Base-by-base conservation (phyloP, 2,113 vertebrate species). In the Cyprinodon tularosa region DNA sequence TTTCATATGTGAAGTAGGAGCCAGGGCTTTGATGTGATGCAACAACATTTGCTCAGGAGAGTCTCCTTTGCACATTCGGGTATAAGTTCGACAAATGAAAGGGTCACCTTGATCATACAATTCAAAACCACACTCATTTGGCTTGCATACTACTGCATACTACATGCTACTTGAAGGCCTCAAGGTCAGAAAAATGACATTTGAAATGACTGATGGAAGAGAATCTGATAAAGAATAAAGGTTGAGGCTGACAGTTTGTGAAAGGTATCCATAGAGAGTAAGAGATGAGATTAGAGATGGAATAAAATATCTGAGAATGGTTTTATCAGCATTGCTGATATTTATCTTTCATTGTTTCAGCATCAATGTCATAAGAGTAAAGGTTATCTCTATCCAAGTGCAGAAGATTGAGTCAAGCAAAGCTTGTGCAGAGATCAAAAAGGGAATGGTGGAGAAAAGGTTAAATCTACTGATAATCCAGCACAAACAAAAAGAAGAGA, bases 341-440 rank as follows among this genome's bases (percentile, higher is more conserved):
- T 91, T 90, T 90, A 77, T 79, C 87, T 89, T 87, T 88, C 48
- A 78, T 50, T 84, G 83, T 87, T 88, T 82, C 80, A 72, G 68
- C 77, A 17, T 38, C 37, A 1, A 80, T 80, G 83, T 86, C 84
- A 75, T 66, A 70, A 42, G 65, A 77, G 81, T 86, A 83, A 88
- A 93, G 85, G 86, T 90, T 83, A 91, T 85, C 78, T 72, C 81
- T 81, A 59, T 78, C 71, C 67, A 47, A 80, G 82, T 5, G 67
- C 74, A 44, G 72, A 64, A 14, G 59, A 72, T 68, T 37, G 20
- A 66, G n/a, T 3, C 29, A 89, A 73, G 29, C 75, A 65, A 59
- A 79, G 53, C 47, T 77, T 62, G 47, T 45, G 50, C 72, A 82
- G 53, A 82, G 67, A 86, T 68, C 50, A 59, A 36, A 73, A 61